These are phyloP conservation scores for Pseudomyrmex gracilis DNA, from an alignment of 1,140 invertebrate species.

Conservation along the genomic window DNA sequence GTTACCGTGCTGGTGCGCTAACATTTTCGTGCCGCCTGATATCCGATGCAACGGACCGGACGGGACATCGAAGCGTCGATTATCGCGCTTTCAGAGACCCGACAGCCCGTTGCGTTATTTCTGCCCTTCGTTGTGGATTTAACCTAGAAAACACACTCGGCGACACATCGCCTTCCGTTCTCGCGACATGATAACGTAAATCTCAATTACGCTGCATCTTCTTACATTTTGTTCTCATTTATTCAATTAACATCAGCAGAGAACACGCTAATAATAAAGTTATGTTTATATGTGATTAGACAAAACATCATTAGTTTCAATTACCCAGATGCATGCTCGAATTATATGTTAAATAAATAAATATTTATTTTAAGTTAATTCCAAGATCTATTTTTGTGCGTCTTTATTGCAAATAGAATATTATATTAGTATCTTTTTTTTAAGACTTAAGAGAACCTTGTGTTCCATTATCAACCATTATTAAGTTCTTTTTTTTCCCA, in stretches of 20 bases:
- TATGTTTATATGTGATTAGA: not conserved
- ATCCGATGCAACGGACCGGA: slow-evolving; percentile 59
- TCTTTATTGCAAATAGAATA: not conserved
- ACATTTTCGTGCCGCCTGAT: slow-evolving; percentile 59
- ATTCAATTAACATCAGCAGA: not conserved
- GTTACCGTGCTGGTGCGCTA: slow-evolving; percentile 7
- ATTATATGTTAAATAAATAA: not conserved
- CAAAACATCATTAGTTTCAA: not conserved
- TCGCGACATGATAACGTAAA: not conserved
- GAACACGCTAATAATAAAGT: not conserved
- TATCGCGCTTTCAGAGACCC: slow-evolving; percentile 48
- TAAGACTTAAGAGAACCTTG: not conserved
- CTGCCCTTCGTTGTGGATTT: slow-evolving; percentile 26
- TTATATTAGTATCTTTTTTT: slow-evolving; percentile 1
- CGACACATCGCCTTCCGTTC: slow-evolving; percentile 29
- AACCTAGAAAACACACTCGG: slow-evolving; percentile 35
- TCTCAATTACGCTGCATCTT: slow-evolving; percentile 5
- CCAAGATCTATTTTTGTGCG: not conserved
- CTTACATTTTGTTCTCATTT: not conserved
- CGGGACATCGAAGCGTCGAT: slow-evolving; percentile 55
- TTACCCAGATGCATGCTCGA: not conserved
- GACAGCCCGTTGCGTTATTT: slow-evolving; percentile 40
- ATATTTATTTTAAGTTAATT: not conserved
- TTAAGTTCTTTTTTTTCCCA: slow-evolving; percentile 29
- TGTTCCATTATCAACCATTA: slow-evolving; percentile 3